A percentile compares a stretch with the other conserved stretches of the same genome.
These are phyloP conservation scores for Coronaproctus castanopsis DNA, from an alignment of 2,888 invertebrate genomes.

Conservation along the genomic window DNA sequence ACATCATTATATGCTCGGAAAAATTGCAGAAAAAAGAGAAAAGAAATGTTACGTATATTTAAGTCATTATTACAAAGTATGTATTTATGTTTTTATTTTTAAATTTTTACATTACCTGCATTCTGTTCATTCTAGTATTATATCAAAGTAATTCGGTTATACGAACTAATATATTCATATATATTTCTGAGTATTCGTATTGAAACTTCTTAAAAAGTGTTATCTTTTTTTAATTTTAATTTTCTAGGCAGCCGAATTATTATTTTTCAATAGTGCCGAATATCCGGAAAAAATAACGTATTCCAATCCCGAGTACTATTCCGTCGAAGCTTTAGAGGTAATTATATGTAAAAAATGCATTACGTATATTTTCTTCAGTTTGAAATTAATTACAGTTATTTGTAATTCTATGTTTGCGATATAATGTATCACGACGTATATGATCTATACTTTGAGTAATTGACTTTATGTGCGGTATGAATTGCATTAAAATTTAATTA, in stretches of 20 bases:
- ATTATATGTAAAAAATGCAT: too few relatives aligned
- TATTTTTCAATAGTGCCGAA: conserved; percentile 19
- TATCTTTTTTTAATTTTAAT: conserved; percentile 19
- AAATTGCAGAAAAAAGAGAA: conserved; percentile 71
- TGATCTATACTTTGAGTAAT: too few relatives aligned
- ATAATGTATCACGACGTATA: too few relatives aligned
- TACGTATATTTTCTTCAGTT: too few relatives aligned
- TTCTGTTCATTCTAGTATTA: not conserved
- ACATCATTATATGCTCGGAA: conserved; percentile 86
- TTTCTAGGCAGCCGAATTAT: conserved; percentile 48
- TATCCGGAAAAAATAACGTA: conserved; percentile 41
- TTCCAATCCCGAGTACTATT: conserved; percentile 56
- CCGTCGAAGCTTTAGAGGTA: conserved; percentile 74
- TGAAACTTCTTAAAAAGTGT: not conserved
- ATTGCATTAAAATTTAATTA: too few relatives aligned
- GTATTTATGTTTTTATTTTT: conserved; percentile 24
- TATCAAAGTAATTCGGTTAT: too few relatives aligned
- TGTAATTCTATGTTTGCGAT: too few relatives aligned
- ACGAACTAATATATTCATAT: too few relatives aligned
- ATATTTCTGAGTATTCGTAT: not conserved
- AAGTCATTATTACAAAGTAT: conserved; percentile 46
- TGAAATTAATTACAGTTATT: too few relatives aligned
- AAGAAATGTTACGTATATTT: conserved; percentile 52
- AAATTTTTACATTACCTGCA: not conserved
- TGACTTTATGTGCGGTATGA: too few relatives aligned